Evolutionary conservation across 2,797 vertebrate species (phyloP).

Genomic region (Oophaga sylvatica): DNA sequence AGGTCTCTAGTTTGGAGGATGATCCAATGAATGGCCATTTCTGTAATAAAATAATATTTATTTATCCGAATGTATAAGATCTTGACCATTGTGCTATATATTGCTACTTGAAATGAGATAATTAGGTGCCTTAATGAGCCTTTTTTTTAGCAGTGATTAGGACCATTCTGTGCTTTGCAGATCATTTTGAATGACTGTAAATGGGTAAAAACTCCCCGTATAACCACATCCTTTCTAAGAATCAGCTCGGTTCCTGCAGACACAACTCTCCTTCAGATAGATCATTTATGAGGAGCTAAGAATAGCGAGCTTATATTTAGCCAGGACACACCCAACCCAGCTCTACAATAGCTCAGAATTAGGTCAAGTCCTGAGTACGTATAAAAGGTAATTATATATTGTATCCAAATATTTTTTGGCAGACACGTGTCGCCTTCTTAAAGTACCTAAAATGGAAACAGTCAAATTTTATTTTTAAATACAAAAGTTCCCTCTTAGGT

Average conservation of each 20-base stretch:
- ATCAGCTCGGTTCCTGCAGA: background rate
- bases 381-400: background rate
- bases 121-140: too few relatives aligned
- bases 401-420: background rate
- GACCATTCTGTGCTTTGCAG: background rate
- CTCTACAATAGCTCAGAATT: background rate
- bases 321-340: background rate
- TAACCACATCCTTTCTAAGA: slow-evolving; percentile 20
- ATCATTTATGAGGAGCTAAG: background rate
- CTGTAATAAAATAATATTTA: too few relatives aligned
- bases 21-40: too few relatives aligned
- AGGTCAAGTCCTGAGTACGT: background rate
- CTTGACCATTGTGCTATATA: too few relatives aligned
- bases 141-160: background rate
- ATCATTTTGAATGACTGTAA: background rate
- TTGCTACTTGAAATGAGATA: too few relatives aligned
- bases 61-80: too few relatives aligned
- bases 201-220: background rate
- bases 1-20: too few relatives aligned
- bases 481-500: background rate
- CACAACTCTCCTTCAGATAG: background rate
- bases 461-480: background rate
- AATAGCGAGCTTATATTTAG: background rate
- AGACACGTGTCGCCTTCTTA: background rate
- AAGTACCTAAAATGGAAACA: background rate